A percentile compares a stretch with the other conserved stretches of the same genome.
These are phyloP conservation scores for Acleris cristana DNA, from an alignment of 2,888 invertebrate species.

Conservation along the genomic window DNA sequence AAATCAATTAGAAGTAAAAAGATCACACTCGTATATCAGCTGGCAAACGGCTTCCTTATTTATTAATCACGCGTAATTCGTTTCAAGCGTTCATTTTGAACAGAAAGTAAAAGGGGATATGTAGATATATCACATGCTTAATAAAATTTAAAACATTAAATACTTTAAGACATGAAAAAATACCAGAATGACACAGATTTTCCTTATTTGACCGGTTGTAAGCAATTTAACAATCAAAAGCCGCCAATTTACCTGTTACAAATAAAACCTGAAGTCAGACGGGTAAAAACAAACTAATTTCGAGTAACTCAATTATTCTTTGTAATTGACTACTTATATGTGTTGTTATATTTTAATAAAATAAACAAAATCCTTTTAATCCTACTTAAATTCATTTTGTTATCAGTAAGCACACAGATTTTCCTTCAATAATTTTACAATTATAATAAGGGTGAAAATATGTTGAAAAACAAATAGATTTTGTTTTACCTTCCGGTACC, in stretches of 20 bases:
- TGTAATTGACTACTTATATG: too few species aligned
- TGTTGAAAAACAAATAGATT: too few species aligned
- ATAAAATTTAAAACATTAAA: slow-evolving; percentile 1
- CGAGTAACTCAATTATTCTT: too few species aligned
- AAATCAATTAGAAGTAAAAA: slow-evolving; percentile 8
- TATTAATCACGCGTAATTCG: not conserved
- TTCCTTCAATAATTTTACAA: too few species aligned
- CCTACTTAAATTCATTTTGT: too few species aligned
- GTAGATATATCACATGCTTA: slow-evolving; percentile 33
- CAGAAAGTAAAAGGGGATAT: slow-evolving; percentile 20
- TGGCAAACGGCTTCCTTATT: slow-evolving; percentile 15
- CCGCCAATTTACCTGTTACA: not conserved
- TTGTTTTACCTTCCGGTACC: too few species aligned
- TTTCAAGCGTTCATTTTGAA: slow-evolving; percentile 15
- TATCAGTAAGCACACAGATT: too few species aligned
- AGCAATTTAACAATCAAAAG: not conserved
- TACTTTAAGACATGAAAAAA: slow-evolving; percentile 4
- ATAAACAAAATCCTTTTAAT: too few species aligned
- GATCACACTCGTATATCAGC: not conserved
- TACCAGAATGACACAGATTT: not conserved
- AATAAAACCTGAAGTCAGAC: too few species aligned
- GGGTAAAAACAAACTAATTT: too few species aligned
- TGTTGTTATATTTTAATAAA: too few species aligned
- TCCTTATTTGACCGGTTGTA: not conserved
- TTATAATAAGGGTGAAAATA: too few species aligned